Base-by-base conservation (phyloP, 2,888 invertebrate genomes). In the Andrena bicolor region DNA sequence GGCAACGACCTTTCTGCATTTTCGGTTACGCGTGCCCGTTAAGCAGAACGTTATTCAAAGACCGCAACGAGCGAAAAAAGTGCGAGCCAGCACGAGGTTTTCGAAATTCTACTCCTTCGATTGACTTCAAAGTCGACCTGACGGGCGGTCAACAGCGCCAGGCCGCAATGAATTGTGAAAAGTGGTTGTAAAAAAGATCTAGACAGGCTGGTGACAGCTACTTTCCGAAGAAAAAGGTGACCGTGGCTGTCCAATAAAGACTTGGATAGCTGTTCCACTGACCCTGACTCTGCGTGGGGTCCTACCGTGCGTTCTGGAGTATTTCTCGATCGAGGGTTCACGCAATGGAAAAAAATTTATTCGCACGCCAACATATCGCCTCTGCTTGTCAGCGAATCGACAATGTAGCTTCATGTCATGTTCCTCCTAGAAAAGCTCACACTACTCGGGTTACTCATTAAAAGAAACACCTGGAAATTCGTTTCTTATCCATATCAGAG, bases 201-300 rank as follows among this genome's bases (percentile, higher is more conserved):
- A 74, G 82, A 76, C 75, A 78, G 77, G 70, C 76, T 73, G 30
- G 86, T 87, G 88, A 88, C 88, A 86, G 89, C 83, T 70, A 85
- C 80, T 88, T 88, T 82, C 66, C 75, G 73, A 71, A 76, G 78
- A 77, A 89, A 89, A 91, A 90, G 89, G 89, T 89, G 89, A 86
- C 87, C 86, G 86, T 84, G 89, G 86, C 86, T 88, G 85, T 86
- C 86, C 86, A 87, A 89, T 91, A 90, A 90, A 90, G 86, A 87
- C 85, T 85, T 87, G 82, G 84, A 82, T 90, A 86, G 85, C 80
- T 89, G 89, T 87, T 89, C 89, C 79, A 88, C 90, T 91, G 92
- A 91, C 92, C 92, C 88, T 82, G 87, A 82, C 90, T 90, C 92
- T 83, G 91, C 91, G 92, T 92, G 92, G 92, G 92, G 92, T 92